Percentiles rank a stretch among this genome's conserved stretches.
Evolutionary conservation across 2,797 vertebrate genomes (phyloP).

Genomic region (Gephyroberyx darwinii): DNA sequence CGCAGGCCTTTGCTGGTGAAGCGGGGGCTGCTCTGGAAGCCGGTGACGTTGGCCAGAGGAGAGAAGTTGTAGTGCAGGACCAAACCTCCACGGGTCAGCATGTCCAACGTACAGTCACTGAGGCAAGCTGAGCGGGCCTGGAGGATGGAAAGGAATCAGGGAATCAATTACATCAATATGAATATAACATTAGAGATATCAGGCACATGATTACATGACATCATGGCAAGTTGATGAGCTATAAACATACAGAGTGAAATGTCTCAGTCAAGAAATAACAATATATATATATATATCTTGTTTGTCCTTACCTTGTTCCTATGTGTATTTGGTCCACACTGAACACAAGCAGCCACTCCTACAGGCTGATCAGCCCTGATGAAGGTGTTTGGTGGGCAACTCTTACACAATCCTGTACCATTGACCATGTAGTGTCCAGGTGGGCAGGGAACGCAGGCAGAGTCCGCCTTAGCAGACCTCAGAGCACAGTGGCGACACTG

Average conservation of each 20-base stretch:
- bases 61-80: constrained; percentile 87
- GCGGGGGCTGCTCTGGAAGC: constrained; percentile 83
- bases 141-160: constrained; percentile 19
- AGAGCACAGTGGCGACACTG: constrained; percentile 89
- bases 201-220: background rate
- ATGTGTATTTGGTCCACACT: constrained; percentile 89
- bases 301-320: constrained; percentile 84
- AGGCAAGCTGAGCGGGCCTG: constrained; percentile 88
- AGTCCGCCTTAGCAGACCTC: constrained; percentile 63
- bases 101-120: constrained; percentile 85
- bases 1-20: constrained; percentile 92
- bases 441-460: constrained; percentile 89
- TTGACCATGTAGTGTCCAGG: constrained; percentile 85
- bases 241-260: background rate
- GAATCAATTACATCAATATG: background rate
- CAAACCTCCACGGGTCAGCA: constrained; percentile 52
- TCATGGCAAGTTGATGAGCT: background rate
- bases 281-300: background rate
- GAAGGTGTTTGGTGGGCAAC: constrained; percentile 85
- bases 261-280: no score
- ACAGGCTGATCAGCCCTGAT: constrained; percentile 83
- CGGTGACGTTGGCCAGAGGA: constrained; percentile 74
- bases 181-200: background rate
- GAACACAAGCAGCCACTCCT: constrained; percentile 82
- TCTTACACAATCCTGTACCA: constrained; percentile 80